Conservation (phyloP, 2,888 invertebrate species). For the Clepsis dumicolana region DNA sequence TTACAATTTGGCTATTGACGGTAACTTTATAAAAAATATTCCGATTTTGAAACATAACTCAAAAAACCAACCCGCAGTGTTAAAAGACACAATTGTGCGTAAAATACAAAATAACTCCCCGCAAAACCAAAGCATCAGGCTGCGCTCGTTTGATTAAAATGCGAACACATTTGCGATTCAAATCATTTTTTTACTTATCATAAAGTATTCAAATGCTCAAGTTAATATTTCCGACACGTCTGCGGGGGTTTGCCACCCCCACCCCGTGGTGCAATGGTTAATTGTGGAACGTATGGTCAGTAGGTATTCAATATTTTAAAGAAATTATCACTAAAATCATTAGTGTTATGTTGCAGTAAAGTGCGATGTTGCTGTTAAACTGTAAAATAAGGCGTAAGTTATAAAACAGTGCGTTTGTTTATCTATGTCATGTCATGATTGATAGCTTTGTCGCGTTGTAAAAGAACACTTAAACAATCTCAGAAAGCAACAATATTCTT, state of each 20-base stretch:
- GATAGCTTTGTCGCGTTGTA: too few species aligned
- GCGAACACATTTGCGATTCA: conserved; percentile 82
- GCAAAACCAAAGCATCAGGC: conserved; percentile 50
- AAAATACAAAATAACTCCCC: conserved; percentile 42
- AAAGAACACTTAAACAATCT: neutral
- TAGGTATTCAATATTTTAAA: neutral
- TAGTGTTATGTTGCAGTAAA: too few species aligned
- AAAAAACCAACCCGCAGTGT: neutral
- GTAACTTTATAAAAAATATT: too few species aligned
- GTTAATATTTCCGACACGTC: conserved; percentile 83
- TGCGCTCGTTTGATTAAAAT: conserved; percentile 77
- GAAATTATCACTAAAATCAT: neutral
- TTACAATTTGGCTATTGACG: too few species aligned
- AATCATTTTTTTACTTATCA: conserved; percentile 83
- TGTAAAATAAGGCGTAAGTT: too few species aligned
- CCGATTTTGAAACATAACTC: neutral
- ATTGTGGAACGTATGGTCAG: conserved; percentile 46
- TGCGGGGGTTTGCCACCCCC: conserved; percentile 53
- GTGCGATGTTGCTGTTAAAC: too few species aligned
- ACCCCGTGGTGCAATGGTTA: conserved; percentile 55
- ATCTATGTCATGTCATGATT: too few species aligned
- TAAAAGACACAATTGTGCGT: conserved; percentile 21
- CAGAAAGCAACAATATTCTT: neutral
- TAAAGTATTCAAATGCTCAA: conserved; percentile 82
- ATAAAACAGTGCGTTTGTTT: too few species aligned